Base-by-base conservation (phyloP, 2,113 vertebrate species). In the Halichoeres trimaculatus region DNA sequence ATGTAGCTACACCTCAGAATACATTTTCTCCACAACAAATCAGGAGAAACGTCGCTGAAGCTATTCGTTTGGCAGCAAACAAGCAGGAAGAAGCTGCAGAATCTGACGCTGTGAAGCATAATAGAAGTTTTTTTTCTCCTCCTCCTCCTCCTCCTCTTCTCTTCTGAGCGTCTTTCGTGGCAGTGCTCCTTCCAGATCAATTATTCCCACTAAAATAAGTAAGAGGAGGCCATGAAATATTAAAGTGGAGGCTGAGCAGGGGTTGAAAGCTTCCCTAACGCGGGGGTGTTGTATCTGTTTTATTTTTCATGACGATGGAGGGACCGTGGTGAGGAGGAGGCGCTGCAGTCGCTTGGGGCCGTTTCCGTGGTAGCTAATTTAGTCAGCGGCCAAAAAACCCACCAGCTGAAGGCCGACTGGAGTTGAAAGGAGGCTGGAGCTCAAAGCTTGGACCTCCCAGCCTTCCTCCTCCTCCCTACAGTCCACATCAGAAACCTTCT, bases 151-250 rank as follows among this genome's bases (percentile, higher is more conserved):
- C 52, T 84, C 87, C 6, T 85, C 76, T 75, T 65, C 23, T 30
- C 23, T 30, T 24, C 14, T n/a, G n/a, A n/a, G n/a, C n/a, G n/a
- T 48, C 45, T 20, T 80, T 66, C 77, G 19, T 72, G 70, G 73
- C 81, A 60, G 66, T 64, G 76, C 85, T 85, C 78, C 89, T 92
- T 92, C 89, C 85, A 89, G 86, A 91, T 91, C 90, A 92, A 91
- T 92, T 91, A 92, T 93, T 92, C 86, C 81, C 78, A 83, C 90
- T 87, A 90, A 93, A 92, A 92, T 89, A 92, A 92, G 89, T 88
- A 85, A 84, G 88, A 86, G 61, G 80, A 58, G 83, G 61, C 41
- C 76, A 93, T 93, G 83, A 92, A 93, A 92, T 90, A 93, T 93
- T 93, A 77, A 93, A 64, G 81, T 24, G 0, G 65, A 75, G 59